These are phyloP conservation scores for Drosophila infuscata DNA, from an alignment of 2,888 invertebrate genomes.

Conservation along the genomic window DNA sequence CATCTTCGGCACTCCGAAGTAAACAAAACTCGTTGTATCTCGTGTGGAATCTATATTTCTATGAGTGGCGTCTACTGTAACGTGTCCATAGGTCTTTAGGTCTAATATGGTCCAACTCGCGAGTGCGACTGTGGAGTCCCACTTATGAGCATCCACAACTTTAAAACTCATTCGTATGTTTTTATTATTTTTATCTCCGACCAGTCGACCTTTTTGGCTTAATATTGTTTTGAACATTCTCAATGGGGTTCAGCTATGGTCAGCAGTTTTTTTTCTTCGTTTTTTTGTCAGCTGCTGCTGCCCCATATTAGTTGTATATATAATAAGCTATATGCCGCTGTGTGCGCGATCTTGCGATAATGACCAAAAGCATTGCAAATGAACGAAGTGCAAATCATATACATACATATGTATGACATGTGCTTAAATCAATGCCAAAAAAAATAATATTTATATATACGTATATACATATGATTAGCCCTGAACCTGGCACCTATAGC, in stretches of 20 bases:
- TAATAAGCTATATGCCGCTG: constrained; percentile 8
- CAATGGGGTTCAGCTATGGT: constrained; percentile 17
- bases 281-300: not conserved
- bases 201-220: constrained; percentile 24
- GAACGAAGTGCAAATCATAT: not conserved
- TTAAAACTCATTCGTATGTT: constrained; percentile 9
- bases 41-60: not conserved
- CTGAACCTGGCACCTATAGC: not conserved
- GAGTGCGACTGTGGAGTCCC: constrained; percentile 7
- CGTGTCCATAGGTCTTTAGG: constrained; percentile 18
- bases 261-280: constrained; percentile 8
- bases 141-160: constrained; percentile 16
- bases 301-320: not conserved
- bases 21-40: no score
- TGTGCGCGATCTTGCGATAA: constrained; percentile 21
- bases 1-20: not conserved
- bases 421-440: not conserved
- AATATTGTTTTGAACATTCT: constrained; percentile 8
- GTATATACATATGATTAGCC: not conserved
- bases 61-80: constrained; percentile 2
- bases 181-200: constrained; percentile 29
- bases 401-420: constrained; percentile 1
- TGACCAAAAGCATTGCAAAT: not conserved
- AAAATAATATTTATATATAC: no score
- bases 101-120: constrained; percentile 14